Conservation (phyloP, 1,140 invertebrate species). For the Diorhabda carinulata region DNA sequence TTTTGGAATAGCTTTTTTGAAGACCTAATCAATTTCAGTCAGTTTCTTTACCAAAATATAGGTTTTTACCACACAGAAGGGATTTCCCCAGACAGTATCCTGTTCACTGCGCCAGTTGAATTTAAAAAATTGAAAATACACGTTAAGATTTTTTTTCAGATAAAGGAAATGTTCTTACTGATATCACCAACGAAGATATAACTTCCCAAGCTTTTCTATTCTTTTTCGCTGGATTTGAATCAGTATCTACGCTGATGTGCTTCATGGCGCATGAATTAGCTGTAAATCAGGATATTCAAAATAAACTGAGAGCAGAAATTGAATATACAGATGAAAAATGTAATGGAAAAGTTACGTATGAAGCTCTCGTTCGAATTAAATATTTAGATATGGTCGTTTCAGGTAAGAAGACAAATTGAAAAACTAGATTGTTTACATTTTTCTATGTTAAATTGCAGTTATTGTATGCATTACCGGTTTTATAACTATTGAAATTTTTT, state of each 20-base stretch:
- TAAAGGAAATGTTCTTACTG: slow-evolving; percentile 12
- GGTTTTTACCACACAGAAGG: too few relatives aligned
- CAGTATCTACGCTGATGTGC: slow-evolving; percentile 47
- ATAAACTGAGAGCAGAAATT: slow-evolving; percentile 49
- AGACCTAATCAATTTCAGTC: too few relatives aligned
- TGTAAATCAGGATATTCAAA: slow-evolving; percentile 49
- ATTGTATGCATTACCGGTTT: too few relatives aligned
- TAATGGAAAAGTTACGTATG: slow-evolving; percentile 52
- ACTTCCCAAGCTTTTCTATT: slow-evolving; percentile 24
- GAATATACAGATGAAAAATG: slow-evolving; percentile 47
- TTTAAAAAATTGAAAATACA: too few relatives aligned
- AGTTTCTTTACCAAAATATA: too few relatives aligned
- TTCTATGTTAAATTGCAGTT: too few relatives aligned
- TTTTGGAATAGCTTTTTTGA: too few relatives aligned
- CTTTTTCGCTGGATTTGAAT: slow-evolving; percentile 52
- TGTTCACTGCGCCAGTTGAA: too few relatives aligned
- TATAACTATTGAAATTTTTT: too few relatives aligned
- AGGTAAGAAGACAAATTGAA: too few relatives aligned
- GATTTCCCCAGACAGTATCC: too few relatives aligned
- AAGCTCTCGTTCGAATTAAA: slow-evolving; percentile 54
- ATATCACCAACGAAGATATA: slow-evolving; percentile 47
- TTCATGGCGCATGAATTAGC: slow-evolving; percentile 51
- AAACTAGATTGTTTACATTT: too few relatives aligned
- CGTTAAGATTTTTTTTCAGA: background rate
- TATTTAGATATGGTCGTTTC: slow-evolving; percentile 36